phyloP scores from a whole-genome alignment of 1,140 invertebrate species.

The Trigoniulus corallinus region DNA sequence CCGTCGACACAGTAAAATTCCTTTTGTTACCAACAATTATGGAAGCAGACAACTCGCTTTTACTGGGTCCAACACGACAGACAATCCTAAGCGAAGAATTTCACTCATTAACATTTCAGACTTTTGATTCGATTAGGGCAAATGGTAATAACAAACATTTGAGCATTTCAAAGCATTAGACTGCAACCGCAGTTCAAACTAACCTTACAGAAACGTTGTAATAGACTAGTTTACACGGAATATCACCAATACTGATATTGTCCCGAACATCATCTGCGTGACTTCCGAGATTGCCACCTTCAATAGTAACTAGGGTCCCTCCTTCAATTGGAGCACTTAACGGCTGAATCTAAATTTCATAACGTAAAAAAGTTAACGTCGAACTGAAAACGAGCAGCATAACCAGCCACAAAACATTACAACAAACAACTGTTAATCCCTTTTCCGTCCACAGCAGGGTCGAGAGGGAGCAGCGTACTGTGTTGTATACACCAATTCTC shows the following conservation, averaged over 20 bases:
- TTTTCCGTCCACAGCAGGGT: too few relatives aligned
- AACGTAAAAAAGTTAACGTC: background rate
- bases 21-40: constrained; percentile 79
- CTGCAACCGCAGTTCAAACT: background rate
- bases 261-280: constrained; percentile 74
- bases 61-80: constrained; percentile 63
- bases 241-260: constrained; percentile 77
- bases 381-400: too few relatives aligned
- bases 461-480: too few relatives aligned
- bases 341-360: constrained; percentile 60
- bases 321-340: constrained; percentile 87
- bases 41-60: constrained; percentile 51
- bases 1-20: constrained; percentile 69
- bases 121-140: background rate
- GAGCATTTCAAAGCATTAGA: too few relatives aligned
- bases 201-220: constrained; percentile 72
- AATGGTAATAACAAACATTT: background rate
- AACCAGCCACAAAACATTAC: background rate
- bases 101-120: background rate
- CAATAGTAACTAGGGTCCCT: constrained; percentile 85
- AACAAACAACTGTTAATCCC: background rate
- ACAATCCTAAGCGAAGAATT: too few relatives aligned
- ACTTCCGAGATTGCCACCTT: constrained; percentile 87
- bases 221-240: constrained; percentile 68
- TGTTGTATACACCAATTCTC: too few relatives aligned